A percentile compares a stretch with the other conserved stretches of the same genome.
Conservation (phyloP, 2,113 vertebrate species). For the Scomber japonicus region DNA sequence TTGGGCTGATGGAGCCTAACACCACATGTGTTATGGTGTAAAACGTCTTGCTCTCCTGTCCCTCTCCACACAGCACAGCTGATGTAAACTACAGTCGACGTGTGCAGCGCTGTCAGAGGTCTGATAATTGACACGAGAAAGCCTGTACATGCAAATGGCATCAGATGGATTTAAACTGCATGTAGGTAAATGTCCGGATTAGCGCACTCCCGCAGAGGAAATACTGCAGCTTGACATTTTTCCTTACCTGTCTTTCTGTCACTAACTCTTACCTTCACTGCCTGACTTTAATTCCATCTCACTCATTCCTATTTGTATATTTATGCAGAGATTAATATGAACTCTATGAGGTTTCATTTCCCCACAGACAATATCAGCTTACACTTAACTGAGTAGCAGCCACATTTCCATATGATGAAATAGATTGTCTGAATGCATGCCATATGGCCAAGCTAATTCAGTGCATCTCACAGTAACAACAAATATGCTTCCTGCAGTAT, state of each 20-base stretch:
- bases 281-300: neutral
- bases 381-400: slow-evolving; percentile 1
- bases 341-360: slow-evolving; percentile 2
- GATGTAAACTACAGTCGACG: slow-evolving; percentile 48
- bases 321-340: neutral
- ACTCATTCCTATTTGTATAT: slow-evolving; percentile 4
- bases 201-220: slow-evolving; percentile 34
- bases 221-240: slow-evolving; percentile 5
- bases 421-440: slow-evolving; percentile 13
- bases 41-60: neutral
- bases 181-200: slow-evolving; percentile 39
- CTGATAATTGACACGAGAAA: slow-evolving; percentile 49
- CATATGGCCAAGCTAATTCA: slow-evolving; percentile 14
- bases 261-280: slow-evolving; percentile 38
- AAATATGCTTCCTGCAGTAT: neutral
- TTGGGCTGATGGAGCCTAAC: no score
- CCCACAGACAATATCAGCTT: neutral
- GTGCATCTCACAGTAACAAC: slow-evolving; percentile 18
- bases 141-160: slow-evolving; percentile 53
- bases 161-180: slow-evolving; percentile 43
- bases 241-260: slow-evolving; percentile 42
- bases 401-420: slow-evolving; percentile 10
- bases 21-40: neutral
- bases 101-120: slow-evolving; percentile 10
- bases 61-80: neutral